Percentiles rank a stretch among this genome's conserved stretches.
These are phyloP conservation scores for Campaea margaritaria DNA, from an alignment of 2,888 invertebrate species.

Conservation along the genomic window DNA sequence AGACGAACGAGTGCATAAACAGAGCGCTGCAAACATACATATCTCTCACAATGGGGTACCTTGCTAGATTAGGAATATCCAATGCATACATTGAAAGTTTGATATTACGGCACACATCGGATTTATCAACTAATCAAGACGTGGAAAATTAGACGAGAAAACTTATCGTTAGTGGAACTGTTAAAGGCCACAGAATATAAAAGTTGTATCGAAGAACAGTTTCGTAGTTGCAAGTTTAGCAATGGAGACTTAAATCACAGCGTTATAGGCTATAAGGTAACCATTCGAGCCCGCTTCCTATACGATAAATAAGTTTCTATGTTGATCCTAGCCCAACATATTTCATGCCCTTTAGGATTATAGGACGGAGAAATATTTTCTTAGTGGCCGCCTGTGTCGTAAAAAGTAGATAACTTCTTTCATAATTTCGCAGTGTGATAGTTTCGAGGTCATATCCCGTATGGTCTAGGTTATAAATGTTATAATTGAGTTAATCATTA, in stretches of 20 bases:
- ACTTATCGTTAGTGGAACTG: constrained; percentile 33
- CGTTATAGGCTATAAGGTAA: constrained; percentile 36
- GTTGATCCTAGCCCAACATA: constrained; percentile 56
- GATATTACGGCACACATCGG: constrained; percentile 23
- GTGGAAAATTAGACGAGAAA: constrained; percentile 23
- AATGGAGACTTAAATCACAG: constrained; percentile 50
- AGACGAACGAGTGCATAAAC: constrained; percentile 58
- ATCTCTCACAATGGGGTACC: constrained; percentile 37
- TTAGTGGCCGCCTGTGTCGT: constrained; percentile 48
- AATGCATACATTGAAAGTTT: constrained; percentile 34
- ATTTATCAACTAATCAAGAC: constrained; percentile 33
- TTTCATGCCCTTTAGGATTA: constrained; percentile 56
- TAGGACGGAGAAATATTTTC: constrained; percentile 48
- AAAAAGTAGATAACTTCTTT: constrained; percentile 49
- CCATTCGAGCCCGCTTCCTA: constrained; percentile 41
- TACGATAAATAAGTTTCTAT: constrained; percentile 54
- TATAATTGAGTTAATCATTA: too few species aligned
- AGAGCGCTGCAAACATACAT: constrained; percentile 40
- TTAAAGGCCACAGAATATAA: constrained; percentile 42
- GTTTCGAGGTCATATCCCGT: constrained; percentile 29
- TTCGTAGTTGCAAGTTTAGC: constrained; percentile 48
- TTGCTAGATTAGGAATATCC: constrained; percentile 34
- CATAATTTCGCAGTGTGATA: constrained; percentile 47
- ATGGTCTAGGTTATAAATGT: constrained; percentile 32
- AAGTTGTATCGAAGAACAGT: constrained; percentile 51